These are phyloP conservation scores for Dicerorhinus sumatrensis DNA, from an alignment of 2,113 vertebrate genomes.

Conservation along the genomic window DNA sequence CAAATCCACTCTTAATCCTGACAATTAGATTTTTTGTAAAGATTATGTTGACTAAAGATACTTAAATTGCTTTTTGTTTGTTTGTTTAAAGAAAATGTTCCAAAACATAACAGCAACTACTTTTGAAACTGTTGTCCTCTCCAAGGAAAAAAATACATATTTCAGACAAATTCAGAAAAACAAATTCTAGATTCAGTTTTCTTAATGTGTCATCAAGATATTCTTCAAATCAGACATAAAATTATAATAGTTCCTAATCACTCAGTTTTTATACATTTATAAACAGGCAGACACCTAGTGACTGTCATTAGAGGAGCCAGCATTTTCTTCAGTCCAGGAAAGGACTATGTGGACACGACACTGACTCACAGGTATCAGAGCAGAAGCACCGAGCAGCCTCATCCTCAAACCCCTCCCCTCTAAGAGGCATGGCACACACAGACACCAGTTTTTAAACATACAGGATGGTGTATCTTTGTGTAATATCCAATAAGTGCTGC, in stretches of 20 bases:
- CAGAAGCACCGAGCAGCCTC: background rate
- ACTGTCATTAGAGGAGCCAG: background rate
- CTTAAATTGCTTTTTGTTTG: background rate
- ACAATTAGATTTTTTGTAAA: background rate
- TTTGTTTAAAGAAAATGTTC: conserved; percentile 15
- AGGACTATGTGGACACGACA: background rate
- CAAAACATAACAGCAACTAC: background rate
- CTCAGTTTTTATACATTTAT: background rate
- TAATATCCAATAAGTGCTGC: background rate
- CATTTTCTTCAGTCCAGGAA: background rate
- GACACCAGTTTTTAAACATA: background rate
- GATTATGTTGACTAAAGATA: background rate
- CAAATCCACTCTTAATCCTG: conserved; percentile 5
- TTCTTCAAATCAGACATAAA: background rate
- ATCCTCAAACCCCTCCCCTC: background rate
- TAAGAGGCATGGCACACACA: background rate
- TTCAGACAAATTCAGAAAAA: background rate
- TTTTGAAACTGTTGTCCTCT: conserved; percentile 11
- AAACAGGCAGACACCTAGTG: background rate
- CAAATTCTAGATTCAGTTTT: conserved; percentile 6
- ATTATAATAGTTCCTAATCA: background rate
- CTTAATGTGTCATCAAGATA: background rate
- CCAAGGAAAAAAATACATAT: background rate
- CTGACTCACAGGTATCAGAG: background rate
- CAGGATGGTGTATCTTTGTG: background rate